Evolutionary conservation across 2,797 vertebrate genomes (phyloP).

Genomic region (Odontamblyopus rebecca): DNA sequence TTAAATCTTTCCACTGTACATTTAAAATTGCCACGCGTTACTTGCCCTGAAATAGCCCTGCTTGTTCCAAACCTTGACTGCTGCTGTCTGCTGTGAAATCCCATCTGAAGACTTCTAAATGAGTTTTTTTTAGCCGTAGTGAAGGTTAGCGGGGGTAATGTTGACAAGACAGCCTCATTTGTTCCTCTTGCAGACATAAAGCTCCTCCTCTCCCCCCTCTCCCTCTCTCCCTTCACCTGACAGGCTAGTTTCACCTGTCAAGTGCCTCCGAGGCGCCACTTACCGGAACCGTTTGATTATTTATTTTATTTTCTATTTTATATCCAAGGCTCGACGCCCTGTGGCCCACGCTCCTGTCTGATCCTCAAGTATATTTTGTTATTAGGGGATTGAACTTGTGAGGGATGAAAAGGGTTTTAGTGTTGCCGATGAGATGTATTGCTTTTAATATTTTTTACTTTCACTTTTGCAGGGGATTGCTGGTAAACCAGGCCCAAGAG

Average conservation of each 20-base stretch:
- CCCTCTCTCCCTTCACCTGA: slow-evolving; percentile 45
- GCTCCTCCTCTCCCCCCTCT: slow-evolving; percentile 17
- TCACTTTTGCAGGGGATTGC: slow-evolving; percentile 84
- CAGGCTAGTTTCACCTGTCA: slow-evolving; percentile 67
- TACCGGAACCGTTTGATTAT: slow-evolving; percentile 53
- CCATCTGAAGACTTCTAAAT: slow-evolving; percentile 6
- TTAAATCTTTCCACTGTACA: background rate
- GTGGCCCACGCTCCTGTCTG: slow-evolving; percentile 10
- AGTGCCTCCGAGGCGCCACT: slow-evolving; percentile 58
- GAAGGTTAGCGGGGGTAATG: slow-evolving; percentile 30
- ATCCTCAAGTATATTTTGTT: slow-evolving; percentile 25
- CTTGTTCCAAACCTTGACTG: background rate
- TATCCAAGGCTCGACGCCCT: slow-evolving; percentile 19
- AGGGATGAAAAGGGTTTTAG: slow-evolving; percentile 19
- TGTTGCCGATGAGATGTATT: slow-evolving; percentile 17
- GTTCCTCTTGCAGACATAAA: slow-evolving; percentile 47
- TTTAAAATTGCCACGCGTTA: background rate
- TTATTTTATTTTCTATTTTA: slow-evolving; percentile 55
- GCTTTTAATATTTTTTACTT: slow-evolving; percentile 45
- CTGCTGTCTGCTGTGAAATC: background rate
- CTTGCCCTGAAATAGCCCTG: background rate
- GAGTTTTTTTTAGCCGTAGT: slow-evolving; percentile 11
- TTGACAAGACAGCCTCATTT: slow-evolving; percentile 40
- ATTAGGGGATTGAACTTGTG: slow-evolving; percentile 20
- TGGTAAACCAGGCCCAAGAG: slow-evolving; percentile 93